Conservation (phyloP, 2,888 invertebrate genomes). For the Pachycephus smyrnensis region DNA sequence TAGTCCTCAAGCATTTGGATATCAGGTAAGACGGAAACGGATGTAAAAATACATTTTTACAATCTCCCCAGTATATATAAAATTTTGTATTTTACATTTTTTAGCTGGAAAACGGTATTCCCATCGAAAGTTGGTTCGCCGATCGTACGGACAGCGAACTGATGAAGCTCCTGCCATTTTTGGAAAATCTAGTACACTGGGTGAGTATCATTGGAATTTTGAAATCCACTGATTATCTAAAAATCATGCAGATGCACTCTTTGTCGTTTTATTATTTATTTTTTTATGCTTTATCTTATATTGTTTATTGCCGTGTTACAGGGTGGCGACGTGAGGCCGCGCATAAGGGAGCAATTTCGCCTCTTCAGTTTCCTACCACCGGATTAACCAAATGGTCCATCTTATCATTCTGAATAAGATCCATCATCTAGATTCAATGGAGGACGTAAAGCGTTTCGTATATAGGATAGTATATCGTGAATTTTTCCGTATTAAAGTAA, state of each 20-base stretch:
- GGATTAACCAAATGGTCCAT: constrained; percentile 71
- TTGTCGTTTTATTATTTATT: constrained; percentile 12
- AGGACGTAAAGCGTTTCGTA: background rate
- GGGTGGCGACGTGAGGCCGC: constrained; percentile 93
- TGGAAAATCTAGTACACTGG: constrained; percentile 85
- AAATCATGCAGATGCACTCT: constrained; percentile 2
- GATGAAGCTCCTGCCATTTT: constrained; percentile 90
- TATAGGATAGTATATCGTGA: background rate
- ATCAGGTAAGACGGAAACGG: constrained; percentile 73
- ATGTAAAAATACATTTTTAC: constrained; percentile 4
- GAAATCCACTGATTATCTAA: background rate
- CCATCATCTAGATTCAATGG: constrained; percentile 22
- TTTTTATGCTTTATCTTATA: constrained; percentile 31
- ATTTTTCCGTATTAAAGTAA: background rate
- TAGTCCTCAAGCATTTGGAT: constrained; percentile 94
- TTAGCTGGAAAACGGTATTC: constrained; percentile 94
- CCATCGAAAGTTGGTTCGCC: constrained; percentile 97
- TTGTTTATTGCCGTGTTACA: constrained; percentile 66
- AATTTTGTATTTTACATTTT: constrained; percentile 43
- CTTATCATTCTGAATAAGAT: constrained; percentile 24
- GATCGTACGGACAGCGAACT: constrained; percentile 91
- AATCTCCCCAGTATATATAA: background rate
- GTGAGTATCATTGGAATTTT: constrained; percentile 68
- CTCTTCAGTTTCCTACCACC: constrained; percentile 90
- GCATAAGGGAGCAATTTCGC: constrained; percentile 90